Base-by-base conservation (phyloP, 2,113 vertebrate genomes). In the Calonectris borealis region DNA sequence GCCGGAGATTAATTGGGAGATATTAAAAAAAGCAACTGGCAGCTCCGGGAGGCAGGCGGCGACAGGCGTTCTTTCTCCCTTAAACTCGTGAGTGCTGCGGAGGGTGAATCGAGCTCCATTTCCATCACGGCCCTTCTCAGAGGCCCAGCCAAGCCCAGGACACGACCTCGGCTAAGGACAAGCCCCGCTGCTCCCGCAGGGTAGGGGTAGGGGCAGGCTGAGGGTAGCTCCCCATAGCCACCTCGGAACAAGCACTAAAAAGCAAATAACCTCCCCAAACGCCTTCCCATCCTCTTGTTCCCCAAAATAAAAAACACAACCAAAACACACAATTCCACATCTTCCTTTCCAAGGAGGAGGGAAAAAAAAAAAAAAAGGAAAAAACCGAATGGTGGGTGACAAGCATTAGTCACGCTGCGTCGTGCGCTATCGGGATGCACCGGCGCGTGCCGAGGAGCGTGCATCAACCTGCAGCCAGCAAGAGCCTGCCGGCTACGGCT, bases 61-160 rank as follows among this genome's bases (percentile, higher is more conserved):
- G 4, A 34, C 6, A 16, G 49, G 29, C 9, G 0, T 2, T 64
- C 64, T 36, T 49, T 69, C 80, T 61, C 42, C 60, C 44, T 58
- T 15, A 3, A 27, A 26, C 52, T 31, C 0, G 2, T 0, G 40
- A 61, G 77, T 1, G 2, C 57, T 46, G 27, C 6, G 2, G 32
- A 57, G 64, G 7, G 6, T 7, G 55, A 64, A 52, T 16, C 0
- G 5, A 65, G 88, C 65, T 90, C n/a, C 27, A 5, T 46, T 61
- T 29, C 77, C 87, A 89, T 55, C 60, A 49, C 5, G 1, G 73
- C 52, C 72, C 49, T 69, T 60, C 55, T 36, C 10, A 1, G 57
- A n/a, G 51, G 13, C 68, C 68, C 2, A 0, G n/a, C 40, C 0
- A 0, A 46, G 80, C 32, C 40, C 64, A 38, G 65, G 70, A 46